Evolutionary conservation across 2,888 invertebrate genomes (phyloP).

Genomic region (Drosophila peninsularis): DNA sequence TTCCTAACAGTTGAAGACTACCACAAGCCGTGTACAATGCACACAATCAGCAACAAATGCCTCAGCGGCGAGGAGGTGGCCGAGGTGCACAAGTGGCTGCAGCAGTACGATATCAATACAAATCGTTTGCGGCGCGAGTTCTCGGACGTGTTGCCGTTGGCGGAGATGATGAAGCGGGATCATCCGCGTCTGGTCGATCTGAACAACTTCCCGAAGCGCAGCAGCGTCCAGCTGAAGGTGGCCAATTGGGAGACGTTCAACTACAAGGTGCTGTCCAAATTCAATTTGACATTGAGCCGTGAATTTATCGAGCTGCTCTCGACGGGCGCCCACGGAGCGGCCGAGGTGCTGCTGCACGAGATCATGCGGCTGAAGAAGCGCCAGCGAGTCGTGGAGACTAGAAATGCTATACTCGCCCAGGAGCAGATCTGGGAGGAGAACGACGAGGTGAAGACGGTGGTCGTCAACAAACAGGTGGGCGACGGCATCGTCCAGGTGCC

Average conservation of each 20-base stretch:
- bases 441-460: constrained; percentile 80
- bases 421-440: constrained; percentile 78
- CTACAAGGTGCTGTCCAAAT: constrained; percentile 89
- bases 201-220: constrained; percentile 91
- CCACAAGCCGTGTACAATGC: constrained; percentile 39
- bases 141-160: constrained; percentile 89
- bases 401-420: constrained; percentile 61
- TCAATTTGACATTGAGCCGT: constrained; percentile 81
- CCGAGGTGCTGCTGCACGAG: constrained; percentile 87
- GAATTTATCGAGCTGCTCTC: constrained; percentile 88
- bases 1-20: background rate
- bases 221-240: constrained; percentile 88
- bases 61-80: constrained; percentile 52
- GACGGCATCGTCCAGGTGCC: constrained; percentile 83
- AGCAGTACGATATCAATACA: constrained; percentile 45
- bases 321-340: constrained; percentile 87
- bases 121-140: constrained; percentile 89
- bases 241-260: constrained; percentile 93
- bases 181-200: constrained; percentile 91
- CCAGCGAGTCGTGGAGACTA: constrained; percentile 46
- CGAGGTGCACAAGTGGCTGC: constrained; percentile 64
- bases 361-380: constrained; percentile 69
- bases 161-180: constrained; percentile 89
- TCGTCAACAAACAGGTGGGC: constrained; percentile 81
- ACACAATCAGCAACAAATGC: constrained; percentile 45